Evolutionary conservation across 1,140 invertebrate genomes (phyloP).

Genomic region (Zaprionus africanus): DNA sequence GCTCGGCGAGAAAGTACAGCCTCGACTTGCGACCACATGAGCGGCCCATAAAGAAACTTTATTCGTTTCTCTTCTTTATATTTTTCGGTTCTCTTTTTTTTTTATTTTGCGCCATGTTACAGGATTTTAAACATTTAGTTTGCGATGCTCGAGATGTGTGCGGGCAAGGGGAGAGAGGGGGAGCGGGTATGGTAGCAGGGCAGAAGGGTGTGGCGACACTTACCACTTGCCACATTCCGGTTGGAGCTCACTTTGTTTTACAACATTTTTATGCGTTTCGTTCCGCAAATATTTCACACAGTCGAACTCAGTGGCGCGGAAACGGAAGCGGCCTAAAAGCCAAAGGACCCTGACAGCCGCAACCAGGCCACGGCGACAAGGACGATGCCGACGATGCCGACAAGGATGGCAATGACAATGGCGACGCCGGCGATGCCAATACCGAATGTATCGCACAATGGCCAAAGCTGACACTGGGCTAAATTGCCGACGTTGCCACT

Average conservation of each 20-base stretch:
- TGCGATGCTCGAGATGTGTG: background rate
- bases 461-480: slow-evolving; percentile 20
- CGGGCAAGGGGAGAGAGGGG: background rate
- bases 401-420: slow-evolving; percentile 6
- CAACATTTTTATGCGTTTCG: slow-evolving; percentile 61
- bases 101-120: slow-evolving; percentile 3
- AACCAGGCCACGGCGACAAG: slow-evolving; percentile 12
- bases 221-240: slow-evolving; percentile 12
- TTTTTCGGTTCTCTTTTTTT: background rate
- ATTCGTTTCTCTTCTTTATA: slow-evolving; percentile 10
- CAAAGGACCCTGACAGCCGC: background rate
- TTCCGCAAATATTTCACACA: slow-evolving; percentile 55
- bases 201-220: background rate
- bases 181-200: background rate
- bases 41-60: slow-evolving; percentile 11
- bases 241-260: slow-evolving; percentile 61
- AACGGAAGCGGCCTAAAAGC: slow-evolving; percentile 48
- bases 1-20: slow-evolving; percentile 8
- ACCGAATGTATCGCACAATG: slow-evolving; percentile 6
- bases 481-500: slow-evolving; percentile 54
- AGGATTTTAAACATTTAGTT: slow-evolving; percentile 22
- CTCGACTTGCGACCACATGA: slow-evolving; percentile 2
- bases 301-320: slow-evolving; percentile 50
- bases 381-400: background rate
- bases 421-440: slow-evolving; percentile 17